Percentiles rank a stretch among this genome's conserved stretches.
These are phyloP conservation scores for Heliconius sara DNA, from an alignment of 2,888 invertebrate genomes.

Conservation along the genomic window DNA sequence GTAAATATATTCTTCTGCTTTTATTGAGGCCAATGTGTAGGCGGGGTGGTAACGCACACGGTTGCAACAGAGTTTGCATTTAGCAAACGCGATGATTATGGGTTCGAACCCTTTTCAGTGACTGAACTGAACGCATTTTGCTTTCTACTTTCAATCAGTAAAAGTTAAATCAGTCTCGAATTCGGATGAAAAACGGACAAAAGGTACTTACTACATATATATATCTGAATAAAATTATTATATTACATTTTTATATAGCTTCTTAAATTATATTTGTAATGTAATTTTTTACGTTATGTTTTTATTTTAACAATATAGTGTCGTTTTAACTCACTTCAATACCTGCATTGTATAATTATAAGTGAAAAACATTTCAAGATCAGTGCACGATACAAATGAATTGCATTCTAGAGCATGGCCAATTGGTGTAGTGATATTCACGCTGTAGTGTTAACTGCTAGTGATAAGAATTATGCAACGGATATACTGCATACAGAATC, in stretches of 20 bases:
- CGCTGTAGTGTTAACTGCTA: neutral
- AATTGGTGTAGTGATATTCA: slow-evolving; percentile 1
- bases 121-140: too few relatives aligned
- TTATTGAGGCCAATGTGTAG: too few relatives aligned
- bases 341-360: neutral
- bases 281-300: neutral
- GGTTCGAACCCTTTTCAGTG: too few relatives aligned
- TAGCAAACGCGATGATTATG: too few relatives aligned
- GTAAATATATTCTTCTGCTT: too few relatives aligned
- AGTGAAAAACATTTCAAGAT: slow-evolving; percentile 12
- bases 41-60: too few relatives aligned
- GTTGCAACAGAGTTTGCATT: neutral
- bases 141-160: too few relatives aligned
- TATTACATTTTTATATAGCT: too few relatives aligned
- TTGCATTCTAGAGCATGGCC: slow-evolving; percentile 24
- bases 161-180: neutral
- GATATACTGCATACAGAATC: neutral
- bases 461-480: neutral
- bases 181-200: neutral
- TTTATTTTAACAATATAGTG: neutral
- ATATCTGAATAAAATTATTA: neutral
- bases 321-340: neutral
- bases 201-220: neutral
- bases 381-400: slow-evolving; percentile 7
- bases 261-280: neutral